Base-by-base conservation (phyloP, 2,113 vertebrate species). In the Nerophis lumbriciformis region DNA sequence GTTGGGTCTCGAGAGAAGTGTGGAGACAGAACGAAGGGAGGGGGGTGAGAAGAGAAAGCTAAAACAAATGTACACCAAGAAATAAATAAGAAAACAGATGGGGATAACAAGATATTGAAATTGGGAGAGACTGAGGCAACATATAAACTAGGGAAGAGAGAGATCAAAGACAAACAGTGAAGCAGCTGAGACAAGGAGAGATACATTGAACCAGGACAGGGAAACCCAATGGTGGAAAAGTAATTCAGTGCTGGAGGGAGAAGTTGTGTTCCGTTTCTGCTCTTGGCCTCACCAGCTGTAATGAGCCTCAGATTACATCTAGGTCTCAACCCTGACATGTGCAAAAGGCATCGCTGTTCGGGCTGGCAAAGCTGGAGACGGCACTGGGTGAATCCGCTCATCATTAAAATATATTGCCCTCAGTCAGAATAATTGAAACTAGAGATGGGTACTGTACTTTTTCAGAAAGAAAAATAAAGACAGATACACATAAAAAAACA, bases 341-440 rank as follows among this genome's bases (percentile, higher is more conserved):
- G 87, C 82, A 87, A 88, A 87, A 91, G 71, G 80, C 78, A 88
- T 90, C 83, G 78, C 74, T 72, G 76, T 59, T 73, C 58, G 6
- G 68, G 63, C 71, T 87, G 81, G 83, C 81, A 83, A 86, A 77
- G 83, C 80, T 70, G 74, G 69, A 79, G 68, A 81, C 78, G 77
- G 80, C 76, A 78, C 80, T 82, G 70, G 69, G 68, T 86, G 83
- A 88, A 80, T 76, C 75, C 75, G 77, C 82, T 90, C 88, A 90
- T 91, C 88, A 91, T 89, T 90, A 89, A 90, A 91, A 90, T 87
- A 91, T 89, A 83, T 86, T 72, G 85, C 89, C 85, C 78, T 83
- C 72, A 90, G 87, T 85, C 66, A 85, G 85, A 88, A 88, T 85
- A 79, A 88, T 81, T 76, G 84, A 85, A 88, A 81, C 80, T 67